These are phyloP conservation scores for Augiades crinisus DNA, from an alignment of 2,888 invertebrate genomes.

Conservation along the genomic window DNA sequence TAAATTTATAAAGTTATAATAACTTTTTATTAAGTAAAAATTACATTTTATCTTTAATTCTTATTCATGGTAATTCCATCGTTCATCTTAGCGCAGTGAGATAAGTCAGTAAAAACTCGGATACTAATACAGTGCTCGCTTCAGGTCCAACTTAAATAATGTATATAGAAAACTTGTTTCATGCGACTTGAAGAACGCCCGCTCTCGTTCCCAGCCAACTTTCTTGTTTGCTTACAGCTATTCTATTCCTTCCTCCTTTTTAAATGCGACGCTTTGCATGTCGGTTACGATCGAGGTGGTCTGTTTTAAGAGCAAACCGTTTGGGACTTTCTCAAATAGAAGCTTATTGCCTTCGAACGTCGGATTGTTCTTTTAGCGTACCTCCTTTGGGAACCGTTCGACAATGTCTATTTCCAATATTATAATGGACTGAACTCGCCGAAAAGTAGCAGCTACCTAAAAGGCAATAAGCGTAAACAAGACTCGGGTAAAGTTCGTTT, in stretches of 20 bases:
- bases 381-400: conserved; percentile 41
- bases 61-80: background rate
- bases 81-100: background rate
- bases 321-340: conserved; percentile 61
- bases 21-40: too few relatives aligned
- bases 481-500: conserved; percentile 57
- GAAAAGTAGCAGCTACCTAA: conserved; percentile 48
- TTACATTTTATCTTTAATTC: too few relatives aligned
- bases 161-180: conserved; percentile 68
- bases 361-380: conserved; percentile 58
- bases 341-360: conserved; percentile 60
- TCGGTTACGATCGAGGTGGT: conserved; percentile 58
- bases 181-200: conserved; percentile 51
- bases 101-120: conserved; percentile 3
- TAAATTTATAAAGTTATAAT: too few relatives aligned
- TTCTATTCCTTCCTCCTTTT: conserved; percentile 62
- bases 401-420: conserved; percentile 52
- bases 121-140: conserved; percentile 54
- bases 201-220: conserved; percentile 56
- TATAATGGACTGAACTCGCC: conserved; percentile 45
- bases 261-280: conserved; percentile 67
- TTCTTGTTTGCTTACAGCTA: conserved; percentile 64
- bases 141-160: conserved; percentile 69
- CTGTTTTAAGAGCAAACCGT: conserved; percentile 64
- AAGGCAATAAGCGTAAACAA: conserved; percentile 64